Evolutionary conservation across 2,888 invertebrate species (phyloP).

Genomic region (Omphaloscelis lunosa): DNA sequence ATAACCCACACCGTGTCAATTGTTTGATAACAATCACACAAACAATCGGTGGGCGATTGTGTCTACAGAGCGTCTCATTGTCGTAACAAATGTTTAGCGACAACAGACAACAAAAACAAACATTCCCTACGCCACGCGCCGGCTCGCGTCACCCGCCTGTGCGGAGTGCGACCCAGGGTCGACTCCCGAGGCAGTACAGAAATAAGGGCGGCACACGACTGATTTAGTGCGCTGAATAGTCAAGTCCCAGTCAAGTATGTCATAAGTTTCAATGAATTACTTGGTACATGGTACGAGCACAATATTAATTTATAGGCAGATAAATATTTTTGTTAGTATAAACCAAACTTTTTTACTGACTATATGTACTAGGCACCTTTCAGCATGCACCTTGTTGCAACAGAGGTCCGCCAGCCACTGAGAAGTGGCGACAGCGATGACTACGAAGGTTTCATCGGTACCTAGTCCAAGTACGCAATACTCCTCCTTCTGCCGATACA

Average conservation of each 20-base stretch:
- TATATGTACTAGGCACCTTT: background rate
- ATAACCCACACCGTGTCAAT: background rate
- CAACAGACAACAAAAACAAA: conserved; percentile 16
- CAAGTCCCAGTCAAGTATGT: background rate
- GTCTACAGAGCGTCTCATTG: background rate
- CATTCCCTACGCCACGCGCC: background rate
- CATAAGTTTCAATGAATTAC: too few species aligned
- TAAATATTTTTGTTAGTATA: background rate
- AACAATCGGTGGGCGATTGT: background rate
- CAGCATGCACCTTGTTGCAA: background rate
- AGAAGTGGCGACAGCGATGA: background rate
- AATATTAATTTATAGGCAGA: background rate
- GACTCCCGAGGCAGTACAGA: background rate
- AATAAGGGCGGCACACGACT: background rate
- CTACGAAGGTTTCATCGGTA: background rate
- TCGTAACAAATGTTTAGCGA: background rate
- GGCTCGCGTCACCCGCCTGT: background rate
- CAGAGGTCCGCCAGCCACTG: background rate
- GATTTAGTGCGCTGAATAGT: background rate
- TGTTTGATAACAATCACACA: conserved; percentile 34
- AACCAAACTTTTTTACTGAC: background rate
- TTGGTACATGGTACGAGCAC: background rate
- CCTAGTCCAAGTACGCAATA: background rate
- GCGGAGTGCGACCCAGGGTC: background rate
- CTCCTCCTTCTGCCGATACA: background rate